phyloP scores from a whole-genome alignment of 2,888 invertebrate genomes.

The Plagiodera versicolora region DNA sequence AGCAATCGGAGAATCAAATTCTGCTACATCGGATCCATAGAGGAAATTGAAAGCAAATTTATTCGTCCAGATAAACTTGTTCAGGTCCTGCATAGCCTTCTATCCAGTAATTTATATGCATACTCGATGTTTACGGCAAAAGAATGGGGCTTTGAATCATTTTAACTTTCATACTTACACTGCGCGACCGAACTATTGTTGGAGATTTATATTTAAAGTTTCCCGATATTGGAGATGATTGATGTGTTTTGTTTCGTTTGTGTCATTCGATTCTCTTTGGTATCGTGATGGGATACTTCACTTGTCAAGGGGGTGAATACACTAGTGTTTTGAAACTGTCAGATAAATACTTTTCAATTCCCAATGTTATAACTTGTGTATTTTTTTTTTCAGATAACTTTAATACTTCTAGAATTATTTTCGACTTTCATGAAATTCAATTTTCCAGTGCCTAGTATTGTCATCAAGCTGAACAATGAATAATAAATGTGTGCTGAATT shows the following conservation, averaged over 20 bases:
- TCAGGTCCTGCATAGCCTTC: slow-evolving; percentile 6
- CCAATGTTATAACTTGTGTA: too few species aligned
- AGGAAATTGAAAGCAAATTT: slow-evolving; percentile 34
- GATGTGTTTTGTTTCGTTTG: slow-evolving; percentile 5
- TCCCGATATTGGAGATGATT: background rate
- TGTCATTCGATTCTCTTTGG: background rate
- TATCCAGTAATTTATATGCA: slow-evolving; percentile 4
- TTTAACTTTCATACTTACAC: slow-evolving; percentile 10
- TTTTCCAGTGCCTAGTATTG: too few species aligned
- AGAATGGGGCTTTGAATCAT: slow-evolving; percentile 16
- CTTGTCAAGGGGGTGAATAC: too few species aligned
- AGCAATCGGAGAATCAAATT: slow-evolving; percentile 23
- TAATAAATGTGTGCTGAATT: too few species aligned
- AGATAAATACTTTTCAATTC: too few species aligned
- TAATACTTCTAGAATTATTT: too few species aligned
- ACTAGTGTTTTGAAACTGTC: too few species aligned
- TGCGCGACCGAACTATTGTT: background rate
- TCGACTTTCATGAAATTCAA: too few species aligned
- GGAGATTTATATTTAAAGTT: slow-evolving; percentile 10
- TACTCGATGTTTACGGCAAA: slow-evolving; percentile 14
- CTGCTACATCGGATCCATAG: slow-evolving; percentile 17
- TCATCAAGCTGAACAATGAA: too few species aligned
- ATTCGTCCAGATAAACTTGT: slow-evolving; percentile 31
- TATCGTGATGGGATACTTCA: background rate
- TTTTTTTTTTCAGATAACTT: too few species aligned